Conservation (phyloP, 1,140 invertebrate species). For the Zophobas atratus region DNA sequence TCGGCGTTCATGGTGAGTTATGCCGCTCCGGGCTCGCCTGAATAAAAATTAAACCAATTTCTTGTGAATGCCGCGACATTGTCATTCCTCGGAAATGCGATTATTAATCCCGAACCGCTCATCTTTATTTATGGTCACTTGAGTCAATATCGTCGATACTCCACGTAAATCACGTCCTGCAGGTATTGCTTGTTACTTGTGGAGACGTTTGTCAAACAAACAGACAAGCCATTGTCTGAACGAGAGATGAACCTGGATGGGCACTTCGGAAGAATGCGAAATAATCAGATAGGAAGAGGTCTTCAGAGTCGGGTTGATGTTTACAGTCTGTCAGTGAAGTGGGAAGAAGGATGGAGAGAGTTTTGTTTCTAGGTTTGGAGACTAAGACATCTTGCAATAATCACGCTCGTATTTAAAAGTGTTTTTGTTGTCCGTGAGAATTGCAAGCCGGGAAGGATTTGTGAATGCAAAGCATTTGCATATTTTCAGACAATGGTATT, state of each 20-base stretch:
- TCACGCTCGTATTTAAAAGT: too few relatives aligned
- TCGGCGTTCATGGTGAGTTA: conserved; percentile 30
- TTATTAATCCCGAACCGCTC: background rate
- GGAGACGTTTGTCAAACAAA: conserved; percentile 36
- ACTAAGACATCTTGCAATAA: too few relatives aligned
- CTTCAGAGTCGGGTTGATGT: conserved; percentile 15
- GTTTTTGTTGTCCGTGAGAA: too few relatives aligned
- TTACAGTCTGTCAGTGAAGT: conserved; percentile 28
- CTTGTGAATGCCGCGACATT: background rate
- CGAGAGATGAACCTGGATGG: conserved; percentile 8
- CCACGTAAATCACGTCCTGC: conserved; percentile 24
- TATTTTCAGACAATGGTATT: too few relatives aligned
- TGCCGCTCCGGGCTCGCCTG: conserved; percentile 10
- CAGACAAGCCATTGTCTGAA: conserved; percentile 45
- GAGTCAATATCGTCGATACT: conserved; percentile 1
- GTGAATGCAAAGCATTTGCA: too few relatives aligned
- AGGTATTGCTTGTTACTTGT: conserved; percentile 4
- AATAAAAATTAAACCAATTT: conserved; percentile 23
- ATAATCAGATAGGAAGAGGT: conserved; percentile 31
- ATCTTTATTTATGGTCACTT: conserved; percentile 1
- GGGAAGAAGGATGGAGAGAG: background rate
- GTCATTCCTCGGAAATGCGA: background rate
- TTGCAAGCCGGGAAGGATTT: too few relatives aligned
- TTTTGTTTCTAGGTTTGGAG: background rate
- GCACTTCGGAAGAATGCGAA: conserved; percentile 32